These are phyloP conservation scores for Eupeodes corollae DNA, from an alignment of 1,140 invertebrate species.

Conservation along the genomic window DNA sequence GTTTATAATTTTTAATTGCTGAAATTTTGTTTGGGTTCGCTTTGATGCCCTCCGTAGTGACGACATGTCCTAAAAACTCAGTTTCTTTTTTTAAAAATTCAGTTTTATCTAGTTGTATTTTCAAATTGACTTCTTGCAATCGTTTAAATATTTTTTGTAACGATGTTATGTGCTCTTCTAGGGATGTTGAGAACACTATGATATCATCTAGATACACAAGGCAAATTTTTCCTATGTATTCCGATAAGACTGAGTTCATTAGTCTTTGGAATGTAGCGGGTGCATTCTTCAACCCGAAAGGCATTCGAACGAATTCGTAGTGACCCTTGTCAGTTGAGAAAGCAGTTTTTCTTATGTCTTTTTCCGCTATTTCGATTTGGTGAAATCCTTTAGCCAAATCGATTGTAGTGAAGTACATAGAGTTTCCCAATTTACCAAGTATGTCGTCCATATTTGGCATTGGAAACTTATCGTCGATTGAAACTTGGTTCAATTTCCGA, in stretches of 20 bases:
- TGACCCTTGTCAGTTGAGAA: constrained; percentile 10
- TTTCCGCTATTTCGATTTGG: too few relatives aligned
- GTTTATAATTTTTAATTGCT: too few relatives aligned
- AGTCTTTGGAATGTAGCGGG: too few relatives aligned
- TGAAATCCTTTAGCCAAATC: constrained; percentile 36
- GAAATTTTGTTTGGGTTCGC: constrained; percentile 16
- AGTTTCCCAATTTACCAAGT: constrained; percentile 8
- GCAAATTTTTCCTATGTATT: too few relatives aligned
- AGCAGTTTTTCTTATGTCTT: constrained; percentile 11
- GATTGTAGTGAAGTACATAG: constrained; percentile 12
- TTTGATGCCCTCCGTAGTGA: constrained; percentile 13
- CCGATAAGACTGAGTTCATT: too few relatives aligned
- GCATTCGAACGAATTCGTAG: too few relatives aligned
- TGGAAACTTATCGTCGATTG: constrained; percentile 11
- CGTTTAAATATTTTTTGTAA: constrained; percentile 29
- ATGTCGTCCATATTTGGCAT: constrained; percentile 14
- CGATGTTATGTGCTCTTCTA: too few relatives aligned
- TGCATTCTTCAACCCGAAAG: too few relatives aligned
- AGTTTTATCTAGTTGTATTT: constrained; percentile 15
- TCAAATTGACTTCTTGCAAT: constrained; percentile 18
- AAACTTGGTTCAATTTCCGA: constrained; percentile 20
- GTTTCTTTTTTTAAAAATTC: too few relatives aligned
- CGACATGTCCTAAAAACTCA: too few relatives aligned
- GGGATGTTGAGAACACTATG: too few relatives aligned
- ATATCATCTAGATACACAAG: too few relatives aligned